These are phyloP conservation scores for Choloepus didactylus DNA, from an alignment of 2,797 vertebrate species.

Conservation along the genomic window DNA sequence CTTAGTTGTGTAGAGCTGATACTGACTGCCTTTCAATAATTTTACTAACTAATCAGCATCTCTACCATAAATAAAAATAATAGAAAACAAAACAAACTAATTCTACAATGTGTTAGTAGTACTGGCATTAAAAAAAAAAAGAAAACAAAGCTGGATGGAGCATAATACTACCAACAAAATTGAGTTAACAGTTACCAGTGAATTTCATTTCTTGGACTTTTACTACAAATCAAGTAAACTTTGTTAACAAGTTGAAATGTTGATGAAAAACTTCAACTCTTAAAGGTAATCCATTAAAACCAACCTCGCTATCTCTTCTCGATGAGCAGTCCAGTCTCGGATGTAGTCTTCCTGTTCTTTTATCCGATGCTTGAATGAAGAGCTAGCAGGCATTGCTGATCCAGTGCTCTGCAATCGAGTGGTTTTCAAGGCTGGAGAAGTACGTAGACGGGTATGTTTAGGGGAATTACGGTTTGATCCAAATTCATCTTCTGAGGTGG, in stretches of 20 bases:
- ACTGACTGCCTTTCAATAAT: slow-evolving; percentile 25
- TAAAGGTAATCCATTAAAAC: slow-evolving; percentile 71
- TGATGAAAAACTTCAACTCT: background rate
- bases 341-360: slow-evolving; percentile 99
- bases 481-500: slow-evolving; percentile 99
- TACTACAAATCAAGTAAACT: background rate
- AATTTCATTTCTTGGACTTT: slow-evolving; percentile 5
- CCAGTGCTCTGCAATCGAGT: slow-evolving; percentile 92
- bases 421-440: slow-evolving; percentile 93
- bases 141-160: background rate
- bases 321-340: slow-evolving; percentile 98
- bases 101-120: slow-evolving; percentile 9
- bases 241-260: background rate
- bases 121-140: background rate
- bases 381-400: slow-evolving; percentile 89
- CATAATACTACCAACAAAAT: background rate
- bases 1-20: background rate
- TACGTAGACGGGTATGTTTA: slow-evolving; percentile 94
- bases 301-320: slow-evolving; percentile 99
- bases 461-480: slow-evolving; percentile 96
- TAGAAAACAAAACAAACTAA: background rate
- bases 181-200: background rate
- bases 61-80: slow-evolving; percentile 29
- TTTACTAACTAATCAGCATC: background rate
- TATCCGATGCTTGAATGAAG: slow-evolving; percentile 94